Evolutionary conservation across 2,113 vertebrate species (phyloP).

Genomic region (Gnathonemus echidnorhynchus): DNA sequence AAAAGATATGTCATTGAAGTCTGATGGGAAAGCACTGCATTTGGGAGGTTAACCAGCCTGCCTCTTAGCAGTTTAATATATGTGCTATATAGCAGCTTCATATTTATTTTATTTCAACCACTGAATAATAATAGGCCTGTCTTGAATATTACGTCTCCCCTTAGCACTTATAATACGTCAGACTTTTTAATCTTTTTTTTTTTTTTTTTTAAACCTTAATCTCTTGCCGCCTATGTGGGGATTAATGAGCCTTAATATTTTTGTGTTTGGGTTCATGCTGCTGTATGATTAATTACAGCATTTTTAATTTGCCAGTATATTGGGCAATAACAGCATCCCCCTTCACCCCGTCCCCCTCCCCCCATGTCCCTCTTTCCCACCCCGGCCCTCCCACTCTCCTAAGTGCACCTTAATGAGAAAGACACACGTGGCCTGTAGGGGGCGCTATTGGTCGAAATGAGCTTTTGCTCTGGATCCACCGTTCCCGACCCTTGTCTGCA

Average conservation of each 20-base stretch:
- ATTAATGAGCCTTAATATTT: slow-evolving; percentile 10
- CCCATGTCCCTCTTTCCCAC: neutral
- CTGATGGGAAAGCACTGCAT: neutral
- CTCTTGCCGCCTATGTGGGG: neutral
- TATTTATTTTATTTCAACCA: neutral
- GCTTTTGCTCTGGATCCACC: neutral
- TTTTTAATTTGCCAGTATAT: slow-evolving; percentile 3
- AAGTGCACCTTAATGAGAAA: neutral
- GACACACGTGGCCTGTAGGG: neutral
- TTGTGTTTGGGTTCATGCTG: neutral
- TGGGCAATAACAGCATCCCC: neutral
- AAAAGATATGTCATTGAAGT: neutral
- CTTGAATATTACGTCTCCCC: neutral
- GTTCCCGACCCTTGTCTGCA: neutral
- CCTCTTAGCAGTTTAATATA: neutral
- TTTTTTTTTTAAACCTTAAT: neutral
- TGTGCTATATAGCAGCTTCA: neutral
- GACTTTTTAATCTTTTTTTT: neutral
- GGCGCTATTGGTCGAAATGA: neutral
- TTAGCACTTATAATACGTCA: neutral
- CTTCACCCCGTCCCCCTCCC: neutral
- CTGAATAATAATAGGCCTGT: neutral
- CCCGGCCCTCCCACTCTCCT: neutral
- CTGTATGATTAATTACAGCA: neutral
- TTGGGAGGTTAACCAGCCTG: neutral